Conservation (phyloP, 1,140 invertebrate genomes). For the Drosophila truncata region DNA sequence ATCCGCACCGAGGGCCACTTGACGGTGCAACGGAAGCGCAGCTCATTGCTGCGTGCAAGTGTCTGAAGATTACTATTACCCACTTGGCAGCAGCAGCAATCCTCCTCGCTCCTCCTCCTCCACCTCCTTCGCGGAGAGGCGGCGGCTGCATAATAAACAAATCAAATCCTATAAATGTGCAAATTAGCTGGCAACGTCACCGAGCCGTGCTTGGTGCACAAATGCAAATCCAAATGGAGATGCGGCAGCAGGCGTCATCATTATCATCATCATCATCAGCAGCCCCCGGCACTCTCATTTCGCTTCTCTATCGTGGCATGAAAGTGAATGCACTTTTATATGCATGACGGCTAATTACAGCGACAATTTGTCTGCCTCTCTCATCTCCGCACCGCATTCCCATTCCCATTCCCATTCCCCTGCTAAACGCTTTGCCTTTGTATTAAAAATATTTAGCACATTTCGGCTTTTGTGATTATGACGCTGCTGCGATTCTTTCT, state of each 20-base stretch:
- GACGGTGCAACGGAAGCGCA: conserved; percentile 49
- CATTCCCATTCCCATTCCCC: conserved; percentile 38
- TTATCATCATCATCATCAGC: conserved; percentile 11
- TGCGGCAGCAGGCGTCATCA: conserved; percentile 49
- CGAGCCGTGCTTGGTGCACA: conserved; percentile 44
- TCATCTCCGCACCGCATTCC: neutral
- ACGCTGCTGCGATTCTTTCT: conserved; percentile 42
- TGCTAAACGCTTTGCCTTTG: conserved; percentile 69
- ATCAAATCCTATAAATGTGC: conserved; percentile 80
- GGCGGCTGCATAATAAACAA: conserved; percentile 74
- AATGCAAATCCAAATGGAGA: conserved; percentile 36
- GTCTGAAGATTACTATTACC: conserved; percentile 78
- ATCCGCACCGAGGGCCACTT: conserved; percentile 58
- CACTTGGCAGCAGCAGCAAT: conserved; percentile 63
- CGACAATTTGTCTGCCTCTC: conserved; percentile 75
- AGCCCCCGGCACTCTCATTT: conserved; percentile 22
- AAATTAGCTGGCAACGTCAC: conserved; percentile 77
- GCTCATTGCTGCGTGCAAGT: conserved; percentile 54
- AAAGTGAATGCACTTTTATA: conserved; percentile 83
- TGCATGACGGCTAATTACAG: conserved; percentile 79
- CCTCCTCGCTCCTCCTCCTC: neutral
- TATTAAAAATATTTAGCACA: conserved; percentile 66
- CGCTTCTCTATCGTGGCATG: conserved; percentile 66
- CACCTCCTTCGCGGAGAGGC: neutral
- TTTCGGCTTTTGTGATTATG: conserved; percentile 63